These are phyloP conservation scores for Palloptera scutellata DNA, from an alignment of 2,888 invertebrate species.

Conservation along the genomic window DNA sequence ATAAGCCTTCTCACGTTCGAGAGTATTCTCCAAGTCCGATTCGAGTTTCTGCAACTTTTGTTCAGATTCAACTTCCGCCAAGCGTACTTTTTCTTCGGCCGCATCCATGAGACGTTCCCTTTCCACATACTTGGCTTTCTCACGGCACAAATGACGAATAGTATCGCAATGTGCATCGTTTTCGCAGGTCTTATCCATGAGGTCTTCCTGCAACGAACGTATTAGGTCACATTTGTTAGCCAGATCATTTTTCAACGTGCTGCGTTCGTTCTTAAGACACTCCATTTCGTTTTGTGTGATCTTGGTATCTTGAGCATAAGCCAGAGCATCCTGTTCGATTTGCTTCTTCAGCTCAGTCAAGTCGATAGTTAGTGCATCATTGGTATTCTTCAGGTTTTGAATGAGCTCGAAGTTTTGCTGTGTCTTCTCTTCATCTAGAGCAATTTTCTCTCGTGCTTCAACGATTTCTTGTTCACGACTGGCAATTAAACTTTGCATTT, in stretches of 20 bases:
- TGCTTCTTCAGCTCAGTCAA: constrained; percentile 53
- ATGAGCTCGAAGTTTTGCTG: constrained; percentile 49
- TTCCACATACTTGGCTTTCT: constrained; percentile 57
- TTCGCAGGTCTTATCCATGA: constrained; percentile 59
- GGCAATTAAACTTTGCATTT: constrained; percentile 39
- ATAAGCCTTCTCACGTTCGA: constrained; percentile 64
- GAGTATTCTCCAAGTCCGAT: constrained; percentile 60
- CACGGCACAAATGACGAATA: constrained; percentile 56
- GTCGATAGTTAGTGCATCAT: constrained; percentile 50
- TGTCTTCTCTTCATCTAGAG: constrained; percentile 46
- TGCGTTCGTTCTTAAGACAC: constrained; percentile 57
- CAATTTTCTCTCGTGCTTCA: constrained; percentile 47
- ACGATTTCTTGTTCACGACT: constrained; percentile 48
- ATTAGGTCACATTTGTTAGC: constrained; percentile 60
- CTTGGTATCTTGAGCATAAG: constrained; percentile 57
- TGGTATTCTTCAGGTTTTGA: constrained; percentile 53
- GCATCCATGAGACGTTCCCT: constrained; percentile 60
- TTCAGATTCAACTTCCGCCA: constrained; percentile 62
- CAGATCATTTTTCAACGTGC: constrained; percentile 58
- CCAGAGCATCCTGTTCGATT: constrained; percentile 58
- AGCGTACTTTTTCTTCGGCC: constrained; percentile 59
- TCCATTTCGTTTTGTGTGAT: constrained; percentile 56
- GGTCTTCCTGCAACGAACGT: constrained; percentile 58
- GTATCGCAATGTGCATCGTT: constrained; percentile 61
- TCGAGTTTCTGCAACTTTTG: constrained; percentile 65